Percentiles rank a stretch among this genome's conserved stretches.
phyloP scores from a whole-genome alignment of 2,113 vertebrate genomes.

The Hyperopisus bebe region DNA sequence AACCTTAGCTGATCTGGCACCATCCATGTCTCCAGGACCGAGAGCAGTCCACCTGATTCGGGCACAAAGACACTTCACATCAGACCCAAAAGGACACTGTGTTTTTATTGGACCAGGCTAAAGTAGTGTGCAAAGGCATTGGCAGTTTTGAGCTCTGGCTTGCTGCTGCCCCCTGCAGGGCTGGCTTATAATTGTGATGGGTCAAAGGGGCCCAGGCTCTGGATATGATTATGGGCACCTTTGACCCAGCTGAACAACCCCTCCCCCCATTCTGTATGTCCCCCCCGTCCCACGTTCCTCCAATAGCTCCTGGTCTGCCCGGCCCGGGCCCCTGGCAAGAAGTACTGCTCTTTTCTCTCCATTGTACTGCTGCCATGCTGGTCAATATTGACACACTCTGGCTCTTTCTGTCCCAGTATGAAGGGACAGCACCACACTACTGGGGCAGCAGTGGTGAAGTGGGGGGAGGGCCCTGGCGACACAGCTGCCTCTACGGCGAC shows the following conservation, averaged over 20 bases:
- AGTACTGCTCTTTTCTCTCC: slow-evolving; percentile 23
- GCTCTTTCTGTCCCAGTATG: not conserved
- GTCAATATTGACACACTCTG: slow-evolving; percentile 24
- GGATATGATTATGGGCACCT: slow-evolving; percentile 15
- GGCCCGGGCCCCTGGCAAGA: not conserved
- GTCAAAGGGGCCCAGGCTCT: not conserved
- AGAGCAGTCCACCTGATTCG: not conserved
- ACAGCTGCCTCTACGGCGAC: slow-evolving; percentile 34
- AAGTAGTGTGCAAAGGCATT: not conserved
- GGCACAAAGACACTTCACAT: not conserved
- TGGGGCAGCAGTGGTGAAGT: not conserved
- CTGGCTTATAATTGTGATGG: not conserved
- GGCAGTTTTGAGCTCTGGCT: not conserved
- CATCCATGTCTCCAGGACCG: not conserved
- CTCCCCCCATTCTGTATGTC: not conserved
- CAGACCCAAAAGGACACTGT: not conserved
- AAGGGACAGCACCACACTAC: not conserved
- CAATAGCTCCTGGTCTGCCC: not conserved
- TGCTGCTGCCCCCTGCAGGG: not conserved
- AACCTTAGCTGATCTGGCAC: not conserved
- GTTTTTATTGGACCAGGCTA: not conserved
- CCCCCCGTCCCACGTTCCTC: not conserved
- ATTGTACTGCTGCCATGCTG: slow-evolving; percentile 14
- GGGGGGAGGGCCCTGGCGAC: not conserved
- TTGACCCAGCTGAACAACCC: not conserved